Evolutionary conservation across 2,888 invertebrate species (phyloP), one percentile per base, ranked within the genome.

Genomic region (Sisyra terminalis): DNA sequence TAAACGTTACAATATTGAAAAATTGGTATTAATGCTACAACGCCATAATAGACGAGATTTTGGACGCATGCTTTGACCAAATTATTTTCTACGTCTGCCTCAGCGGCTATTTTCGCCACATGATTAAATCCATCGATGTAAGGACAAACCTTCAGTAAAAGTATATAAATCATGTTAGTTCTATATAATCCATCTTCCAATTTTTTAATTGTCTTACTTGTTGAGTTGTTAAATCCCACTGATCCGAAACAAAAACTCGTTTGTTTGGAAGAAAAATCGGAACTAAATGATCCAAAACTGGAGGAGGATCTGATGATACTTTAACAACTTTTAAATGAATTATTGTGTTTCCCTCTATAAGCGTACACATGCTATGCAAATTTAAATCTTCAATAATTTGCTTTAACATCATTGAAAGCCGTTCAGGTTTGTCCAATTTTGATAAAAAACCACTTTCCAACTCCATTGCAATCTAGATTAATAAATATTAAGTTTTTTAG

Each of bases 171-270:
- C 7, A 24, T 7, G 5, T 24, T 24, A 5, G 7, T 24, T 24
- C 7, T 24, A 24, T 5, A 24, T 24, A 24, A 3, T 24, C n/a
- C n/a, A n/a, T n/a, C n/a, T 16, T 15, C 11, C 35, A 38, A n/a
- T n/a, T n/a, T n/a, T n/a, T n/a, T n/a, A n/a, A 38, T 14, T 10
- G 29, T 44, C 35, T 24, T 35, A 86, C 87, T 73, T 92, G 92
- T 59, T 89, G 82, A 1, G 94, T 93, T 1, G 93, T 93, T 29
- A 94, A 71, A 58, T 94, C 94, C 92, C 93, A 93, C 46, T 85
- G 80, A 32, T 83, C 78, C 4, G 71, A 66, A 39, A 74, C 71
- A 24, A 76, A 75, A 14, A 72, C 67, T 38, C 75, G 72, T 9
- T 73, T 64, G 40, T 78, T 75, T 2, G 68, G 54, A 15, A 80